Percentiles rank a stretch among this genome's conserved stretches.
Conservation (phyloP, 2,113 vertebrate species). For the Melanerpes formicivorus region DNA sequence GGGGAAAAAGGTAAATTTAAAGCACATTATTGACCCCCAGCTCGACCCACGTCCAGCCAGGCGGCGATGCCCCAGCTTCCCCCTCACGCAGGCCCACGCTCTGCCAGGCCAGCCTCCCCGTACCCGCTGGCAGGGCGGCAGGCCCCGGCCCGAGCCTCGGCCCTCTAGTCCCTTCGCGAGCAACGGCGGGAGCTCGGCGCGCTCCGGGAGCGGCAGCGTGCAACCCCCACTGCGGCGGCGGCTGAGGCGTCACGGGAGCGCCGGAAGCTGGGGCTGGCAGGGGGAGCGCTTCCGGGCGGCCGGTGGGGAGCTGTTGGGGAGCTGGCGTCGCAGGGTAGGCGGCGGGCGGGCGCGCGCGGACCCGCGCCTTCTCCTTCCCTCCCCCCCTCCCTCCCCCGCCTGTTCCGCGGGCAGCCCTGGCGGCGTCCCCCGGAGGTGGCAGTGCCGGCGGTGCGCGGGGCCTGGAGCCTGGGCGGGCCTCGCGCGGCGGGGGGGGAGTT, state of each 20-base stretch:
- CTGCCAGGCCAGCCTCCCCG: not conserved
- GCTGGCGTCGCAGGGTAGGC: not conserved
- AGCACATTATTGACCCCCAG: not conserved
- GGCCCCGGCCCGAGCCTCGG: not conserved
- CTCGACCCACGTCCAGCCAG: not conserved
- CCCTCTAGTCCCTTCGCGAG: not conserved
- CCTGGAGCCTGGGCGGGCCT: not conserved
- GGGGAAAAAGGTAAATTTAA: too few relatives aligned
- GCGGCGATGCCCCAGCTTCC: not conserved
- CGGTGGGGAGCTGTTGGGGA: not conserved
- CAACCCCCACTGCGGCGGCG: not conserved
- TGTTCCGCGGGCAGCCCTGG: not conserved
- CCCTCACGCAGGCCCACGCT: not conserved
- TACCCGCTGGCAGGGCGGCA: not conserved
- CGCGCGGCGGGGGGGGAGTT: not conserved
- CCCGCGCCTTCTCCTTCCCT: fast-evolving
- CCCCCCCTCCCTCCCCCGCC: fast-evolving
- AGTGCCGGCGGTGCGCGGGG: not conserved
- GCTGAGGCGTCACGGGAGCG: not conserved
- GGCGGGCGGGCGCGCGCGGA: not conserved
- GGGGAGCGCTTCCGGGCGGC: not conserved
- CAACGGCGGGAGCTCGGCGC: too few relatives aligned
- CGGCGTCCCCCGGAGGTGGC: too few relatives aligned
- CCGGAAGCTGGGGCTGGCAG: not conserved
- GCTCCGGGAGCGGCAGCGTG: too few relatives aligned